Evolutionary conservation across 2,113 vertebrate species (phyloP).

Genomic region (Prunella himalayana): DNA sequence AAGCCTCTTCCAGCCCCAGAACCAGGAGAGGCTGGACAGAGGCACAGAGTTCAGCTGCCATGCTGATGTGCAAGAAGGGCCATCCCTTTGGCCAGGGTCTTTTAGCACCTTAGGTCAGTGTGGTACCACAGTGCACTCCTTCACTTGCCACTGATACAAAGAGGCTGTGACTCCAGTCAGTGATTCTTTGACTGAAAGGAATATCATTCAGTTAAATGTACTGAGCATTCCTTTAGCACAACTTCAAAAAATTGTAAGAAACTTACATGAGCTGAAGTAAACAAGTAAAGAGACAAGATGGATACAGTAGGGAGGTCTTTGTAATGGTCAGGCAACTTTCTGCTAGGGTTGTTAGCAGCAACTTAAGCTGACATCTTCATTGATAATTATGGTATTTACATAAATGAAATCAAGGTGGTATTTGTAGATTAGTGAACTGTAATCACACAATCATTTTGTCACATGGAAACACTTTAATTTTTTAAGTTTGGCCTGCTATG

Average conservation of each 20-base stretch:
- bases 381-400: not conserved
- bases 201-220: not conserved
- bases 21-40: not conserved
- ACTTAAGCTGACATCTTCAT: not conserved
- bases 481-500: not conserved
- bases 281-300: not conserved
- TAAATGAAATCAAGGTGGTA: not conserved
- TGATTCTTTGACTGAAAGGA: not conserved
- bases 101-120: not conserved
- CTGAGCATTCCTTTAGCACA: not conserved
- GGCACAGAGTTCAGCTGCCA: not conserved
- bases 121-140: not conserved
- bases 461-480: not conserved
- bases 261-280: not conserved
- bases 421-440: not conserved
- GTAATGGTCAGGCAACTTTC: not conserved
- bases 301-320: not conserved
- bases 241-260: not conserved
- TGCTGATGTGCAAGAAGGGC: rapidly evolving
- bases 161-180: not conserved
- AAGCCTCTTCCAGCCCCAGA: not conserved
- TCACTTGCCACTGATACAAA: not conserved
- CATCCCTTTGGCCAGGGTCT: not conserved
- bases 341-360: not conserved
- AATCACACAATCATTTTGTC: not conserved